Conservation (phyloP, 2,113 vertebrate species). For the Sitta europaea region DNA sequence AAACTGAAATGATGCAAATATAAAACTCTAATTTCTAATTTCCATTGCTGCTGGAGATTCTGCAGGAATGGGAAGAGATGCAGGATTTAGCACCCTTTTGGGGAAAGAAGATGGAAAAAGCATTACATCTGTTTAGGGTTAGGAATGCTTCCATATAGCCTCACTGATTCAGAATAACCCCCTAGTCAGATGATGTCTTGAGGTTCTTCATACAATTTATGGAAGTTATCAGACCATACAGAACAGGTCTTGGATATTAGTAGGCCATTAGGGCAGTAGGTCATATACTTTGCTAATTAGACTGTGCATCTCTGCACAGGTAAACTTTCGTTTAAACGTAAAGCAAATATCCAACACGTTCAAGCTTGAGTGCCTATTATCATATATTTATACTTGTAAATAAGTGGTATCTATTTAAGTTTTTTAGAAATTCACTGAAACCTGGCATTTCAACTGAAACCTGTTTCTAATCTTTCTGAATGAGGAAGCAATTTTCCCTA, state of each 20-base stretch:
- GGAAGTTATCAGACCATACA: not conserved
- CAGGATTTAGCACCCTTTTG: not conserved
- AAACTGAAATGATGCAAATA: not conserved
- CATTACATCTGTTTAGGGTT: not conserved
- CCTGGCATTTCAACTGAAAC: not conserved
- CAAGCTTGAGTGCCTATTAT: not conserved
- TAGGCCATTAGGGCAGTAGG: not conserved
- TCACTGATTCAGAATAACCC: not conserved
- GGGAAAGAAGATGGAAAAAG: not conserved
- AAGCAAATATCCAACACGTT: not conserved
- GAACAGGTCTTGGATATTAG: not conserved
- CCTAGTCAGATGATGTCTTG: not conserved
- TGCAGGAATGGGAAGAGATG: not conserved
- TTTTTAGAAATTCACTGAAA: not conserved
- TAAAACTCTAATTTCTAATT: not conserved
- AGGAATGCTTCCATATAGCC: not conserved
- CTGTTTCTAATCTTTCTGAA: conserved; percentile 51
- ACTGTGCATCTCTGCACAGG: not conserved
- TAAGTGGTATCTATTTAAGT: not conserved
- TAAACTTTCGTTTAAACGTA: not conserved
- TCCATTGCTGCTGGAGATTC: not conserved
- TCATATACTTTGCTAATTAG: not conserved
- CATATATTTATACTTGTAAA: not conserved
- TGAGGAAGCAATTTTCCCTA: conserved; percentile 43
- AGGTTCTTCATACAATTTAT: not conserved